Conservation (phyloP, 2,797 vertebrate genomes). For the Diplodus puntazzo region DNA sequence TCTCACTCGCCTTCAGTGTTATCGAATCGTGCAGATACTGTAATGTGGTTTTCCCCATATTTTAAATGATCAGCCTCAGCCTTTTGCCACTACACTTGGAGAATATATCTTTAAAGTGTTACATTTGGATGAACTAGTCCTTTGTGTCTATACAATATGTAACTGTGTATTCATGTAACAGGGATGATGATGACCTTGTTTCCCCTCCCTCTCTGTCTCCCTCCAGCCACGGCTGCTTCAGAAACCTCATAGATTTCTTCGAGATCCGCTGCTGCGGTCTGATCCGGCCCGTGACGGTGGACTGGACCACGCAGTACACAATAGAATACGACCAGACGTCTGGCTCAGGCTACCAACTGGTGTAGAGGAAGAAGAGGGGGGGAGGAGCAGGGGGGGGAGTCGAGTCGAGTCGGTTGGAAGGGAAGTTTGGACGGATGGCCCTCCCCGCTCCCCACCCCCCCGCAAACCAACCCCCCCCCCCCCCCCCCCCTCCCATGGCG, state of each 20-base stretch:
- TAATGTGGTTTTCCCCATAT: too few species aligned
- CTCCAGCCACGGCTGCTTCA: conserved; percentile 94
- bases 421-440: conserved; percentile 29
- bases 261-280: conserved; percentile 99
- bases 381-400: conserved; percentile 22
- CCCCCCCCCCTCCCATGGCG: conserved; percentile 28
- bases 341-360: conserved; percentile 98
- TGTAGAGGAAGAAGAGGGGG: conserved; percentile 79
- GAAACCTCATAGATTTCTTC: conserved; percentile 99
- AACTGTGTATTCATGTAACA: too few species aligned
- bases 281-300: conserved; percentile 94
- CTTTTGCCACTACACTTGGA: too few species aligned
- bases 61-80: too few species aligned
- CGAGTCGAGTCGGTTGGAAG: background rate
- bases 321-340: conserved; percentile 99
- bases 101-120: too few species aligned
- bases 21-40: too few species aligned
- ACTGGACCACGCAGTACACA: conserved; percentile 99
- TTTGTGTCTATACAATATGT: too few species aligned
- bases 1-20: background rate
- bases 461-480: background rate
- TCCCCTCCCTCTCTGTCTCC: conserved; percentile 17
- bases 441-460: conserved; percentile 1
- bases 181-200: too few species aligned
- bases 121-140: too few species aligned